phyloP scores from a whole-genome alignment of 2,888 invertebrate genomes.

The Chymomyza procnemis region DNA sequence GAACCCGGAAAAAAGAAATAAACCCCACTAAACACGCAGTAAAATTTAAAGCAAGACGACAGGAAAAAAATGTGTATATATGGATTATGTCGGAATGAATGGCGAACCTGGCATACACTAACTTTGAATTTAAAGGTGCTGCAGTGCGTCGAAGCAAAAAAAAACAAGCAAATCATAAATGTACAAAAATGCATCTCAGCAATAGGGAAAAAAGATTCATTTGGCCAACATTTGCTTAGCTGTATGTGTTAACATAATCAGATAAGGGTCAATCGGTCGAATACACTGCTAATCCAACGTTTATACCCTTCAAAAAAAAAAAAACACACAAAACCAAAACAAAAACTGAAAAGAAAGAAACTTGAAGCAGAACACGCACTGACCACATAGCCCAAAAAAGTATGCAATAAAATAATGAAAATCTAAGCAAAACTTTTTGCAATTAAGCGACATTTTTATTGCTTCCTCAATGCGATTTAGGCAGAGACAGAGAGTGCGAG shows the following conservation, averaged over 20 bases:
- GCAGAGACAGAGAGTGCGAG: not conserved
- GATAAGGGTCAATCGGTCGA: no score
- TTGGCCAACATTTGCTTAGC: no score
- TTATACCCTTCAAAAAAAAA: no score
- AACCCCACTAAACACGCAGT: conserved; percentile 11
- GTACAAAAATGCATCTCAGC: no score
- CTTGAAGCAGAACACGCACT: conserved; percentile 36
- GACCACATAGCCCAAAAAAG: conserved; percentile 46
- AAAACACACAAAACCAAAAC: conserved; percentile 29
- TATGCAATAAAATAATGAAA: conserved; percentile 64
- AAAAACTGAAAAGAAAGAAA: conserved; percentile 24
- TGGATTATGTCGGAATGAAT: no score
- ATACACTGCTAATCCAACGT: no score
- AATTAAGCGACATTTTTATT: conserved; percentile 70
- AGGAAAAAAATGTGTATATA: not conserved
- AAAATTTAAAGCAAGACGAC: not conserved
- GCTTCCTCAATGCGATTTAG: conserved; percentile 47
- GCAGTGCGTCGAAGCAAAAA: no score
- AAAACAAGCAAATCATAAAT: no score
- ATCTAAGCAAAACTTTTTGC: conserved; percentile 69
- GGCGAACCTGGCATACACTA: no score
- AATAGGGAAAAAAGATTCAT: no score
- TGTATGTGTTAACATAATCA: no score
- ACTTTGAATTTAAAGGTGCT: no score
- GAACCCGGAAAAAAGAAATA: conserved; percentile 29